Evolutionary conservation across 2,888 invertebrate genomes (phyloP).

Genomic region (Pherbina coryleti): DNA sequence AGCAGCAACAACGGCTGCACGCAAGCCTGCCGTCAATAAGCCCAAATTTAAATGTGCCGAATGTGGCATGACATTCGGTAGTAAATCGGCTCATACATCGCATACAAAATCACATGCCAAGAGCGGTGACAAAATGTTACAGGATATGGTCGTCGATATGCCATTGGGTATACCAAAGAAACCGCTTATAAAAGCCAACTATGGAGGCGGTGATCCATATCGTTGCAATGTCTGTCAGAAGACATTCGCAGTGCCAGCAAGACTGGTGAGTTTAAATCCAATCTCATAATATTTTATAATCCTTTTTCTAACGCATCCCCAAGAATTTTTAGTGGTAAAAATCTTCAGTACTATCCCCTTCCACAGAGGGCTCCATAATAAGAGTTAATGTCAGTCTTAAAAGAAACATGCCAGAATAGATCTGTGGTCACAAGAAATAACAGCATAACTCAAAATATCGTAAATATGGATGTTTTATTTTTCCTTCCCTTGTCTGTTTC

Average conservation of each 20-base stretch:
- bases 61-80: constrained; percentile 81
- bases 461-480: too few species aligned
- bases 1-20: constrained; percentile 41
- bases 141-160: constrained; percentile 50
- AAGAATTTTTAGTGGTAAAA: too few species aligned
- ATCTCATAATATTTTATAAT: background rate
- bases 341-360: too few species aligned
- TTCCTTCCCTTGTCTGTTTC: too few species aligned
- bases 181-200: constrained; percentile 60
- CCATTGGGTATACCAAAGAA: constrained; percentile 64
- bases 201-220: constrained; percentile 77
- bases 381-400: too few species aligned
- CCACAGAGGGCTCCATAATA: too few species aligned
- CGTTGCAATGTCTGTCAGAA: constrained; percentile 91
- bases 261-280: constrained; percentile 72
- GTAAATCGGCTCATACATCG: constrained; percentile 82
- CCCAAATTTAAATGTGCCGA: constrained; percentile 76
- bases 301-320: too few species aligned
- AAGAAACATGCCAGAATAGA: too few species aligned
- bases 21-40: constrained; percentile 66
- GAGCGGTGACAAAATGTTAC: constrained; percentile 49
- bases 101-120: constrained; percentile 77
- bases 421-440: too few species aligned
- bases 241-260: constrained; percentile 90
- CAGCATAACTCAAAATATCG: too few species aligned